Evolutionary conservation across 2,113 vertebrate genomes (phyloP).

Genomic region (Noctilio leporinus): DNA sequence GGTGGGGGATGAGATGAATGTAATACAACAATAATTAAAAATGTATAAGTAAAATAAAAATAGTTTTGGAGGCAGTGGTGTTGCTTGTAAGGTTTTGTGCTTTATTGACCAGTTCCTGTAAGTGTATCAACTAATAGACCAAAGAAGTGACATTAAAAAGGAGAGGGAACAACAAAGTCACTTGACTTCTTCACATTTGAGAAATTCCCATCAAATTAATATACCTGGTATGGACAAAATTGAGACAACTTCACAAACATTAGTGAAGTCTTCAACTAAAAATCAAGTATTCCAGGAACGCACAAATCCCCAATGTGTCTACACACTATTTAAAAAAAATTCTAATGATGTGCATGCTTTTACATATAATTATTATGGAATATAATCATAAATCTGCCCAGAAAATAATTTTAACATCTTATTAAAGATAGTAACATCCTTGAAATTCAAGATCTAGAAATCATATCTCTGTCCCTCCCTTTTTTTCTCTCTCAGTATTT

Average conservation of each 20-base stretch:
- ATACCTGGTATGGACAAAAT: not conserved
- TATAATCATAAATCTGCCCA: not conserved
- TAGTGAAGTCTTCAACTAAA: not conserved
- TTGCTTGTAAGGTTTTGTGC: conserved; percentile 43
- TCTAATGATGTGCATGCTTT: not conserved
- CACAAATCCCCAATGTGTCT: not conserved
- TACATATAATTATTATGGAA: not conserved
- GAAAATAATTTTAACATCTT: not conserved
- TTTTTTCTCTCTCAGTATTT: too few species aligned
- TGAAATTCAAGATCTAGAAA: not conserved
- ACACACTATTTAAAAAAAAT: not conserved
- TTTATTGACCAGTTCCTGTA: conserved; percentile 61
- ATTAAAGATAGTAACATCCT: not conserved
- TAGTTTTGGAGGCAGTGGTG: conserved; percentile 59
- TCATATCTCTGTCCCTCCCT: too few species aligned
- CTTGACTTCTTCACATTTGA: not conserved
- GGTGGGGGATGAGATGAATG: too few species aligned
- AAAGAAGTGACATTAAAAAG: not conserved
- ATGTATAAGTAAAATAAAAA: not conserved
- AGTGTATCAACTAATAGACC: not conserved
- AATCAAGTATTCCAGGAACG: not conserved
- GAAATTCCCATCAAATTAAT: not conserved
- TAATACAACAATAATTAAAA: too few species aligned
- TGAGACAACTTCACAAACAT: not conserved
- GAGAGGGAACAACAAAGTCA: not conserved